Evolutionary conservation across 1,140 invertebrate genomes (phyloP), one percentile per base, ranked within the genome.

Genomic region (Campoletis sonorensis): DNA sequence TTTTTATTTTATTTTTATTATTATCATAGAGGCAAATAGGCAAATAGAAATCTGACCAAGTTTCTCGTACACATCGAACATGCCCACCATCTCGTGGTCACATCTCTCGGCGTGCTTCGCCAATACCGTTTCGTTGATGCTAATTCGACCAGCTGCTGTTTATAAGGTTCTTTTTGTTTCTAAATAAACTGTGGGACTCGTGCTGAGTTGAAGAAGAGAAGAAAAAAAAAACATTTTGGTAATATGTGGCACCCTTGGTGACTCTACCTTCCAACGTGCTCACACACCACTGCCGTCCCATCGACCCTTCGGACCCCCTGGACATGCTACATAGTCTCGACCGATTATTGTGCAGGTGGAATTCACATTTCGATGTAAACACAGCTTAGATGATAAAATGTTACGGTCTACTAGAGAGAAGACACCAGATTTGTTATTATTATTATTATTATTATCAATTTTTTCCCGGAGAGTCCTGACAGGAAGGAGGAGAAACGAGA

Each of bases 61-160:
- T 51, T 49, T 11, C n/a, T 26, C 40, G 21, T 33, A 33, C 4
- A 15, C 71, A 73, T 23, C 40, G 8, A 10, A 45, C 8, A 13
- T 45, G 40, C 1, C 5, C 40, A 45, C 40, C 23, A 23, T 21
- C 11, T 27, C 61, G 61, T 75, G 72, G 45, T 40, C 45, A 16
- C 37, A 23, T 21, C 37, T 21, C 23, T n/a, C 15, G 26, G 26
- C 72, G 23, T 58, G 72, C 72, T 75, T 49, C 16, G 70, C 37
- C 49, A 23, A 51, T 75, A 58, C 72, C 72, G 72, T 58, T 75
- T 75, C 72, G 72, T 75, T 75, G 33, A 75, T 75, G 72, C 72
- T 75, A 75, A 75, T 75, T 75, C 72, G 45, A 75, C 72, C 23
- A 30, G 49, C 45, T 75, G 72, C 23, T 75, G n/a, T 33, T 54